Percentiles rank a stretch among this genome's conserved stretches.
Evolutionary conservation across 1,140 invertebrate genomes (phyloP).

Genomic region (Aphelenchoides fujianensis): DNA sequence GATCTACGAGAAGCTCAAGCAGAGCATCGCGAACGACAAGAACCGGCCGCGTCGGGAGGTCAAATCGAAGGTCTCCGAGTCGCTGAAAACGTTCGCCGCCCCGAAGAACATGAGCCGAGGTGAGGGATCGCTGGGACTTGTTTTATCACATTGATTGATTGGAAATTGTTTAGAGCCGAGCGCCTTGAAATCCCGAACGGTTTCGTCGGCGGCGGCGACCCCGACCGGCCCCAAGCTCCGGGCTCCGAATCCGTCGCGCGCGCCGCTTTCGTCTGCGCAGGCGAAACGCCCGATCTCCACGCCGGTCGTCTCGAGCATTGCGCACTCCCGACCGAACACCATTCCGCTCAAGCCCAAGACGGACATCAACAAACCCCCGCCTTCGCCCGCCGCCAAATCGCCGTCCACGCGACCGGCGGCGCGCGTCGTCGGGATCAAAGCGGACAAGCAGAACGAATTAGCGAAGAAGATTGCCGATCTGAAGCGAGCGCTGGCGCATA

Average conservation of each 20-base stretch:
- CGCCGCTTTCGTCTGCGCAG: neutral
- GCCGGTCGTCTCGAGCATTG: neutral
- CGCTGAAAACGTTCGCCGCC: slow-evolving; percentile 10
- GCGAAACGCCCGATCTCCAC: neutral
- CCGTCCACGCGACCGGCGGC: neutral
- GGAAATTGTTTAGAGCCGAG: slow-evolving; percentile 18
- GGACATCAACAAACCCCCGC: neutral
- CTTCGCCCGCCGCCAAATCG: neutral
- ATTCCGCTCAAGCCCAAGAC: neutral
- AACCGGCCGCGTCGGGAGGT: slow-evolving; percentile 2
- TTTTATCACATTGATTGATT: neutral
- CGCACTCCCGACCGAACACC: neutral
- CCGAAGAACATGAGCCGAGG: slow-evolving; percentile 16
- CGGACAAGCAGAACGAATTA: neutral
- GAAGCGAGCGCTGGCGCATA: neutral
- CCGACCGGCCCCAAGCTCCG: slow-evolving; percentile 4
- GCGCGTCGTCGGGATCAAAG: neutral
- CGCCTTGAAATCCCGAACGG: neutral
- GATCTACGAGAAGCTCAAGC: neutral
- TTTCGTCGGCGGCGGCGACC: neutral
- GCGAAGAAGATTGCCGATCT: slow-evolving; percentile 2
- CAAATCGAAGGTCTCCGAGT: slow-evolving; percentile 20
- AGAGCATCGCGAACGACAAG: slow-evolving; percentile 11
- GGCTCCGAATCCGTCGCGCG: neutral
- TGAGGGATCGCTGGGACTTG: neutral